Evolutionary conservation across 2,113 vertebrate species (phyloP).

Genomic region (Platycercus adscitus): DNA sequence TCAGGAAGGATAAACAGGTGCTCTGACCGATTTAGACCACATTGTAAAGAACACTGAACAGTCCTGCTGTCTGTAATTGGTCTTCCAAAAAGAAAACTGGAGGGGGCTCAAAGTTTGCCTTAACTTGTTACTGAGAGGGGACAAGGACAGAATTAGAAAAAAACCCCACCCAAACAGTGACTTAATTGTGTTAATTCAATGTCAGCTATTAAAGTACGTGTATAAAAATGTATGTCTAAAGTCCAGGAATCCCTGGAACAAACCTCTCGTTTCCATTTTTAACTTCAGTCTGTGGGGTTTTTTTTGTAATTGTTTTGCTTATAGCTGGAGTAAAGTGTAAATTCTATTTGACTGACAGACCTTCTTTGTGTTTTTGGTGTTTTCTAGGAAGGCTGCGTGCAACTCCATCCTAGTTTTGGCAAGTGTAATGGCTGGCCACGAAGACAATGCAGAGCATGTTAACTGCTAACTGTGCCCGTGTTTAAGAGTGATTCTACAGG

Average conservation of each 20-base stretch:
- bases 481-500: slow-evolving; percentile 44
- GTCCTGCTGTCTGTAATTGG: background rate
- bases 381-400: slow-evolving; percentile 50
- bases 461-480: background rate
- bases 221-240: background rate
- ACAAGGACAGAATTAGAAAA: background rate
- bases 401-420: background rate
- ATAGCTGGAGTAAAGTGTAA: background rate
- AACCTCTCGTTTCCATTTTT: background rate
- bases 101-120: background rate
- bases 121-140: background rate
- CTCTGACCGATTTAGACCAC: background rate
- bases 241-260: background rate
- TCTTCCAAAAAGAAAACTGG: background rate
- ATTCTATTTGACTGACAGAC: background rate
- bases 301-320: background rate
- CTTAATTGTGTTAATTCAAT: background rate
- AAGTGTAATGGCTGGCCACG: background rate
- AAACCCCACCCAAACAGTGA: background rate
- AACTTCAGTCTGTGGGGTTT: background rate
- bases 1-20: background rate
- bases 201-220: background rate
- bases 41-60: background rate
- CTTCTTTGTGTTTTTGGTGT: background rate
- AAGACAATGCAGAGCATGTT: slow-evolving; percentile 5